phyloP scores from a whole-genome alignment of 2,113 vertebrate species.

The Hydrochoerus hydrochaeris region DNA sequence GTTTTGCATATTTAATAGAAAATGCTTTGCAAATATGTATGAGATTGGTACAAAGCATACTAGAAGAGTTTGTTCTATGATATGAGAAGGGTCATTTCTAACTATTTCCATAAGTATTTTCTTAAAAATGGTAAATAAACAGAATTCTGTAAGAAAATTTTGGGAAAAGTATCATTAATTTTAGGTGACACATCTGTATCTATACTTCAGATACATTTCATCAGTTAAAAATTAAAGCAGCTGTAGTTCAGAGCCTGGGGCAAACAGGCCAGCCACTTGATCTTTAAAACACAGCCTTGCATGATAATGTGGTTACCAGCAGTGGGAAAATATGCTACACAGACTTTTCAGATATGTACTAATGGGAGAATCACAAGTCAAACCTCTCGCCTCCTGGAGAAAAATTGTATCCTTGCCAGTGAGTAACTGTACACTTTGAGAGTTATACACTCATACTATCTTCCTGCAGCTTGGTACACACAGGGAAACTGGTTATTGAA shows the following conservation, averaged over 20 bases:
- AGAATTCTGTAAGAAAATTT: background rate
- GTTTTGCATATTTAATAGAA: background rate
- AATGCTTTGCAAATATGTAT: background rate
- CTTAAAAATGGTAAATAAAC: background rate
- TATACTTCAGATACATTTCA: background rate
- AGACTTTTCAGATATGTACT: background rate
- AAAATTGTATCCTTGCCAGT: background rate
- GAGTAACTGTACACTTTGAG: background rate
- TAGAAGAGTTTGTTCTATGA: background rate
- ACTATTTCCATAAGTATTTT: background rate
- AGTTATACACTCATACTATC: background rate
- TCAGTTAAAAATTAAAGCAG: slow-evolving; percentile 23
- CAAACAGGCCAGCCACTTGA: background rate
- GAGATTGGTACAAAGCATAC: background rate
- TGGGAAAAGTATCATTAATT: background rate
- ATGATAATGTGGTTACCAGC: background rate
- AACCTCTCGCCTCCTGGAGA: background rate
- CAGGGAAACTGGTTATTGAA: too few relatives aligned
- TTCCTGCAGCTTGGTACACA: background rate
- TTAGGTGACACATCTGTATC: background rate
- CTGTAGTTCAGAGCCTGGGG: accelerated
- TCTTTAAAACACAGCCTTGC: background rate
- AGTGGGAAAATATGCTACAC: too few relatives aligned
- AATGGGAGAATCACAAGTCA: background rate
- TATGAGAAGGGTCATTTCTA: background rate